Evolutionary conservation across 2,113 vertebrate species (phyloP).

Genomic region (Rhabdornis inornatus): DNA sequence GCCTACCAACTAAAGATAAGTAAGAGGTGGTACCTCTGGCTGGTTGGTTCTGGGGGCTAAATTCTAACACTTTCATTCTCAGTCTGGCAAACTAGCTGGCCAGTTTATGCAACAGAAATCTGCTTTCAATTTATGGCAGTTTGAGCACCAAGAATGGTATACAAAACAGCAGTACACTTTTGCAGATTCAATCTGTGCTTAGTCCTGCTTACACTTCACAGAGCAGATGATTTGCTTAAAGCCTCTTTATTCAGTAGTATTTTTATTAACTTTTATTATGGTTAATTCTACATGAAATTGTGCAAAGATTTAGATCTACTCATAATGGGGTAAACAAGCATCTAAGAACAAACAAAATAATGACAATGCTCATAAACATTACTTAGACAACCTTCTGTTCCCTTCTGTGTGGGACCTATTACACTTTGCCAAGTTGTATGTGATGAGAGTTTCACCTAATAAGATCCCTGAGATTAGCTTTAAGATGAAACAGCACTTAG

Average conservation of each 20-base stretch:
- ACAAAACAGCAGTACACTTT: not conserved
- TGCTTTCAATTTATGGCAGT: conserved; percentile 45
- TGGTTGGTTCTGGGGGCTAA: not conserved
- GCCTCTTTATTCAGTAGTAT: not conserved
- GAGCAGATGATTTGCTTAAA: not conserved
- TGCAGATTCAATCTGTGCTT: not conserved
- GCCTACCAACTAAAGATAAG: not conserved
- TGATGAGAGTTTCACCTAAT: not conserved
- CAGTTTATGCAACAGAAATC: conserved; percentile 8
- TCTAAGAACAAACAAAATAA: not conserved
- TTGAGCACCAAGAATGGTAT: not conserved
- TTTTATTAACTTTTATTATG: not conserved
- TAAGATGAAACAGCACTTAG: not conserved
- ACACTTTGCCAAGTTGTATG: not conserved
- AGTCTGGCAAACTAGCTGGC: not conserved
- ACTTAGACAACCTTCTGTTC: not conserved
- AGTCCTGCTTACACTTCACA: not conserved
- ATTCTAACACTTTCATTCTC: not conserved
- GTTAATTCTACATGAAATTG: not conserved
- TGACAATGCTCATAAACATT: not conserved
- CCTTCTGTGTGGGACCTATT: not conserved
- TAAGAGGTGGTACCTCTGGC: not conserved
- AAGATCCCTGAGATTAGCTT: not conserved
- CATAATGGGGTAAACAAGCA: not conserved
- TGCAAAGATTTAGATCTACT: not conserved